Evolutionary conservation across 2,888 invertebrate species (phyloP).

Genomic region (Lithophane leautieri): DNA sequence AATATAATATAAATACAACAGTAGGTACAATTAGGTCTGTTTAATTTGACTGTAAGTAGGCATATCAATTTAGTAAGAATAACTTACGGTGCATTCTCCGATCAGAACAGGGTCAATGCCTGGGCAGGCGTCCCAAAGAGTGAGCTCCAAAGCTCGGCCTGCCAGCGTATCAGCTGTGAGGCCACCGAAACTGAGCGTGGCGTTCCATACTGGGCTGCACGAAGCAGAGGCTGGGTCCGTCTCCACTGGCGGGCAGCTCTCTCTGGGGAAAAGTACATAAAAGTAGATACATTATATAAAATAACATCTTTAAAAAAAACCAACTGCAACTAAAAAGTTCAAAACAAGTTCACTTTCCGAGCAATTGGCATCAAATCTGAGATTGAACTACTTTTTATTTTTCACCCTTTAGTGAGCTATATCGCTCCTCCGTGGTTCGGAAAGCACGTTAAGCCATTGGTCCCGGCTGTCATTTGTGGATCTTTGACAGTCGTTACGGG

Average conservation of each 20-base stretch:
- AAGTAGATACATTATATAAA: not conserved
- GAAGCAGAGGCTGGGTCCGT: slow-evolving; percentile 96
- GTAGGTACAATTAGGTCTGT: not conserved
- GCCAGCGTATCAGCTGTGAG: slow-evolving; percentile 95
- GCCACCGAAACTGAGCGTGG: slow-evolving; percentile 95
- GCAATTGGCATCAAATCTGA: not conserved
- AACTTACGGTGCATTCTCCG: slow-evolving; percentile 93
- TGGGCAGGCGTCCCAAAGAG: slow-evolving; percentile 96
- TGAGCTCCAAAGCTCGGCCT: slow-evolving; percentile 95
- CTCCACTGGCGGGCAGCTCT: slow-evolving; percentile 94
- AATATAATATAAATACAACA: no score
- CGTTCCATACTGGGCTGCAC: slow-evolving; percentile 97
- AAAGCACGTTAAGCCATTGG: no score
- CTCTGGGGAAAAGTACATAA: slow-evolving; percentile 85
- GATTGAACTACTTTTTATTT: no score
- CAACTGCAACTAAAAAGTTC: not conserved
- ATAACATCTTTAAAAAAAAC: not conserved
- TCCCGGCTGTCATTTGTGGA: no score
- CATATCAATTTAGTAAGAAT: not conserved
- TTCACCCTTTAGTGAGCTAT: not conserved
- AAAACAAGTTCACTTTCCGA: not conserved
- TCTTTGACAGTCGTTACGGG: no score
- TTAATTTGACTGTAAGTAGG: not conserved
- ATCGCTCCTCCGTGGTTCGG: no score
- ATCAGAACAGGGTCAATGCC: slow-evolving; percentile 95